Base-by-base conservation (phyloP, 2,888 invertebrate genomes). In the Tenthredo distinguenda region DNA sequence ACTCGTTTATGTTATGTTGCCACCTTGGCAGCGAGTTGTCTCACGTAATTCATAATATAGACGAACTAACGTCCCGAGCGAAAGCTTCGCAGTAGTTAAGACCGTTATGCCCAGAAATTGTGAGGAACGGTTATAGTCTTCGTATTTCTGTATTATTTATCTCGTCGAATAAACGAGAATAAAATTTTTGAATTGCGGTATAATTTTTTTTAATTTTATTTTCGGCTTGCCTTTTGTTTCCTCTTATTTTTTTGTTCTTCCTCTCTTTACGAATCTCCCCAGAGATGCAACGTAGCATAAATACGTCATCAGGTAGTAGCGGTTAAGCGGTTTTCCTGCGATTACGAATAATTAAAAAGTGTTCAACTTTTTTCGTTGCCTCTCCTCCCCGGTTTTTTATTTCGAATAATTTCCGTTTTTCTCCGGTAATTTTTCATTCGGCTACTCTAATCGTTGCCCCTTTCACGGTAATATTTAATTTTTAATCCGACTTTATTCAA, bases 401-500 rank as follows among this genome's bases (percentile, higher is more conserved):
- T 84, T 84, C 74, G 34, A 62, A 83, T 85, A 85, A 85, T 85
- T 85, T 85, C 85, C 85, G 85, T 85, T 84, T 84, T 84, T 84
- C 65, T 84, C 84, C 85, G 26, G 74, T 85, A 85, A 85, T 85
- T 85, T 85, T 85, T 85, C 85, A 85, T 85, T 84, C n/a, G 72
- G 83, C 85, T 83, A 83, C 85, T 50, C 85, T 85, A 85, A 85
- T 85, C 85, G 85, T 55, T 43, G 50, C 40, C 85, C 82, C 85
- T 68, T 81, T 85, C 79, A 15, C 71, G 84, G 91, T 91, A 91
- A 91, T 91, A 91, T 93, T 93, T 93, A 93, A 93, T 93, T 93
- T 93, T 93, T 92, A 93, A 93, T 92, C 91, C 91, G 87, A 87
- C 89, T 89, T 90, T 93, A 93, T 92, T 93, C 91, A 93, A 92